A percentile compares a stretch with the other conserved stretches of the same genome.
Conservation (phyloP, 92 coral and sea anemone genomes). For the Metridium senile region DNA sequence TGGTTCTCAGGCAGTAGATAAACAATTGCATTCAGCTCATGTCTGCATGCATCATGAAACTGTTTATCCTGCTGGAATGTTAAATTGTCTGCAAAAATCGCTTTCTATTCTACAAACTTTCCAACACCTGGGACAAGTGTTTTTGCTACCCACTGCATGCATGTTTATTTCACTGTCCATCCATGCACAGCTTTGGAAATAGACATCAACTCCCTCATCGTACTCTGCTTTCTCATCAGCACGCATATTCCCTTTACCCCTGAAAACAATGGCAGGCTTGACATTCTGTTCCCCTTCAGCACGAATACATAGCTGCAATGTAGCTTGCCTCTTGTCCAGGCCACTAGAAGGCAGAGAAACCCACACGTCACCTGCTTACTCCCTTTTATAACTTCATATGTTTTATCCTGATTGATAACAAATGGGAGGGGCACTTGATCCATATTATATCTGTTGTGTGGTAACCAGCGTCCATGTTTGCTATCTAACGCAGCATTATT, state of each 20-base stretch:
- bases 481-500: conserved; percentile 29
- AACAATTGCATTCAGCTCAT: conserved; percentile 51
- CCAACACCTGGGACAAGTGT: conserved; percentile 56
- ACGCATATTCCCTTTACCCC: conserved; percentile 49
- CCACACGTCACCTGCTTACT: conserved; percentile 66
- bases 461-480: conserved; percentile 54
- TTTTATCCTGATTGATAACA: conserved; percentile 59
- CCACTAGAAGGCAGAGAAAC: conserved; percentile 62
- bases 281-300: conserved; percentile 63
- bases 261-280: conserved; percentile 57
- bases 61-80: conserved; percentile 38
- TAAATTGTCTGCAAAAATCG: conserved; percentile 48
- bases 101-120: conserved; percentile 35
- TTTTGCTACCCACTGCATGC: conserved; percentile 36
- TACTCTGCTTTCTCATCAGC: conserved; percentile 31
- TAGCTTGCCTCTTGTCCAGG: conserved; percentile 57
- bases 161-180: conserved; percentile 44
- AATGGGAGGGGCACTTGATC: conserved; percentile 66
- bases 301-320: conserved; percentile 56
- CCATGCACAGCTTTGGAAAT: conserved; percentile 55
- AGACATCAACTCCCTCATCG: conserved; percentile 54
- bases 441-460: conserved; percentile 46
- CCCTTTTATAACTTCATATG: conserved; percentile 52
- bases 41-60: conserved; percentile 57
- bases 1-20: conserved; percentile 61